phyloP scores from a whole-genome alignment of 2,797 vertebrate genomes.

The Chlorospingus flavigularis region DNA sequence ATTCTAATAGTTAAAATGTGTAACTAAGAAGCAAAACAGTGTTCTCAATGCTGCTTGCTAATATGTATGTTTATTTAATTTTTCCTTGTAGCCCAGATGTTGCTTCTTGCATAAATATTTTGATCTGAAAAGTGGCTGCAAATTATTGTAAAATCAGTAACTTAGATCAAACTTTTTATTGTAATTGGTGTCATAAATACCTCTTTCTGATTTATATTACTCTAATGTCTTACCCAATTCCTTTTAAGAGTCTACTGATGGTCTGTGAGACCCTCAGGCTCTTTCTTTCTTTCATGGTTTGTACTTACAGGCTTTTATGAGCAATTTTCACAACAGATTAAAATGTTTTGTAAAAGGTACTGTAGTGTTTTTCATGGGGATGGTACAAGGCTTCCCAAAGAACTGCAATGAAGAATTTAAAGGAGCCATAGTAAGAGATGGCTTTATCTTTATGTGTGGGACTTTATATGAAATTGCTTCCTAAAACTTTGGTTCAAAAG shows the following conservation, averaged over 20 bases:
- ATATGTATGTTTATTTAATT: neutral
- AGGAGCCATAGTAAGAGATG: neutral
- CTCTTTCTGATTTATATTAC: neutral
- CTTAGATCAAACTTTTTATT: neutral
- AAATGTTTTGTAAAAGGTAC: neutral
- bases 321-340: neutral
- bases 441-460: neutral
- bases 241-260: neutral
- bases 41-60: neutral
- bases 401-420: neutral
- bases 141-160: neutral
- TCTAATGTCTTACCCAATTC: neutral
- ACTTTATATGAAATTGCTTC: neutral
- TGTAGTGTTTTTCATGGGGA: neutral
- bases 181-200: neutral
- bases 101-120: neutral
- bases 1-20: constrained; percentile 52
- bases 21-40: neutral
- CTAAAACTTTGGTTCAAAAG: neutral
- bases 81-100: neutral
- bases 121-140: neutral
- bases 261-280: neutral
- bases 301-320: neutral
- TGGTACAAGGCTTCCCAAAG: neutral
- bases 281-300: neutral